These are phyloP conservation scores for Mythimna impura DNA, from an alignment of 2,888 invertebrate genomes.

Conservation along the genomic window DNA sequence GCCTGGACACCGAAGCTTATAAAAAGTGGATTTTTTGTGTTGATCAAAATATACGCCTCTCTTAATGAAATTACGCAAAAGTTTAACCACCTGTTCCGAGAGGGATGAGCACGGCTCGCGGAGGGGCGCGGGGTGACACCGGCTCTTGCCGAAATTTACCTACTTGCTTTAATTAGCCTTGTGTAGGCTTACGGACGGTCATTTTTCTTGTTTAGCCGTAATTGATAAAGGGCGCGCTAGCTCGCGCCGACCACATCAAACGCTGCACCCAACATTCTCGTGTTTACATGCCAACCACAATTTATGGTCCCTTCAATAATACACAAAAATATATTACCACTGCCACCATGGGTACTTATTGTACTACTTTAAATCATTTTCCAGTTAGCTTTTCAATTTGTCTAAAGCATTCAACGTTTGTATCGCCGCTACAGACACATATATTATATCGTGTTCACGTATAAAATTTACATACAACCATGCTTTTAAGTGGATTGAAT, in stretches of 20 bases:
- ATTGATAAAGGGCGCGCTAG: slow-evolving; percentile 86
- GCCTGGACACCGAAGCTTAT: slow-evolving; percentile 67
- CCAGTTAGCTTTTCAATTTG: slow-evolving; percentile 62
- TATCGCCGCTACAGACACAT: slow-evolving; percentile 44
- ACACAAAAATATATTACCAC: slow-evolving; percentile 30
- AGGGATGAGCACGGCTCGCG: slow-evolving; percentile 67
- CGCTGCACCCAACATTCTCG: slow-evolving; percentile 68
- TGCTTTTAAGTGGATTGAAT: slow-evolving; percentile 89
- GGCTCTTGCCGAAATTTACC: slow-evolving; percentile 83
- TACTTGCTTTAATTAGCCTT: slow-evolving; percentile 88
- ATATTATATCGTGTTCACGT: slow-evolving; percentile 60
- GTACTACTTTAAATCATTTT: slow-evolving; percentile 32
- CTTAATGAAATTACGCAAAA: slow-evolving; percentile 84
- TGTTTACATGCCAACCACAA: slow-evolving; percentile 62
- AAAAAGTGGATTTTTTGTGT: slow-evolving; percentile 74
- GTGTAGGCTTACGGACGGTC: slow-evolving; percentile 85
- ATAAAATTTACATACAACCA: slow-evolving; percentile 76
- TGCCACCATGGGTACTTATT: slow-evolving; percentile 1
- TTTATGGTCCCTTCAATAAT: slow-evolving; percentile 50
- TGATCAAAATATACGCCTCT: slow-evolving; percentile 83
- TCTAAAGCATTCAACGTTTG: slow-evolving; percentile 58
- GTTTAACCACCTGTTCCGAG: slow-evolving; percentile 85
- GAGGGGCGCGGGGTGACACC: slow-evolving; percentile 70
- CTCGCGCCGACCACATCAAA: slow-evolving; percentile 75
- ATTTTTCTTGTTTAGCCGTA: slow-evolving; percentile 90